Percentiles rank a stretch among this genome's conserved stretches.
These are phyloP conservation scores for Agonopterix heracliana DNA, from an alignment of 2,888 invertebrate genomes.

Conservation along the genomic window DNA sequence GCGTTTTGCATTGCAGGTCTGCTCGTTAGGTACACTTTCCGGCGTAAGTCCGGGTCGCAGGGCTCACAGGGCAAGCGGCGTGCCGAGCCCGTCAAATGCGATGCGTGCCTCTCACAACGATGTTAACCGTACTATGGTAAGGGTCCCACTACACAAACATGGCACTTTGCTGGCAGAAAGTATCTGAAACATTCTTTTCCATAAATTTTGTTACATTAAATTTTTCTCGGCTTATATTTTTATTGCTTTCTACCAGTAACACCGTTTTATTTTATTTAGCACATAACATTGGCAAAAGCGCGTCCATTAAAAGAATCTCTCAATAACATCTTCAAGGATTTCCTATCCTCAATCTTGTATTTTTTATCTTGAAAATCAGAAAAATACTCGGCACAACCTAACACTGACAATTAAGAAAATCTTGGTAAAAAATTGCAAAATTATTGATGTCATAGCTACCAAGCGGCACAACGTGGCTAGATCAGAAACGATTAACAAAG, in stretches of 20 bases:
- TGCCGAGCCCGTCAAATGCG: slow-evolving; percentile 73
- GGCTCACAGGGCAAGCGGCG: slow-evolving; percentile 71
- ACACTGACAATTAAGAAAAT: slow-evolving; percentile 18
- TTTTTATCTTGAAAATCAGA: slow-evolving; percentile 24
- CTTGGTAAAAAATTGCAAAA: slow-evolving; percentile 16
- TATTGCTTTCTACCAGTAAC: slow-evolving; percentile 35
- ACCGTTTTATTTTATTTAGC: slow-evolving; percentile 24
- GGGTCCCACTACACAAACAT: slow-evolving; percentile 37
- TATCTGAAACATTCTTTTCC: slow-evolving; percentile 10
- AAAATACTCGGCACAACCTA: slow-evolving; percentile 21
- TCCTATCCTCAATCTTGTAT: slow-evolving; percentile 17
- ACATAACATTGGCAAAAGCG: slow-evolving; percentile 44
- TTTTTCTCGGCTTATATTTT: background rate
- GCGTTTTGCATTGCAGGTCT: slow-evolving; percentile 77
- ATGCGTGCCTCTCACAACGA: slow-evolving; percentile 76
- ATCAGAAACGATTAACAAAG: slow-evolving; percentile 67
- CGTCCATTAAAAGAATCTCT: slow-evolving; percentile 49
- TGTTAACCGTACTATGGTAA: slow-evolving; percentile 74
- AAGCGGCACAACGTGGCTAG: slow-evolving; percentile 34
- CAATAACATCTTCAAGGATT: slow-evolving; percentile 33
- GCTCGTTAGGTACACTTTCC: slow-evolving; percentile 78
- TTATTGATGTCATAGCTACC: slow-evolving; percentile 20
- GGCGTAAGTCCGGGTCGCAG: slow-evolving; percentile 75
- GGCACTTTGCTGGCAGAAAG: slow-evolving; percentile 43
- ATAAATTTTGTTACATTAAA: background rate